Evolutionary conservation across 2,113 vertebrate species (phyloP).

Genomic region (Peromyscus maniculatus): DNA sequence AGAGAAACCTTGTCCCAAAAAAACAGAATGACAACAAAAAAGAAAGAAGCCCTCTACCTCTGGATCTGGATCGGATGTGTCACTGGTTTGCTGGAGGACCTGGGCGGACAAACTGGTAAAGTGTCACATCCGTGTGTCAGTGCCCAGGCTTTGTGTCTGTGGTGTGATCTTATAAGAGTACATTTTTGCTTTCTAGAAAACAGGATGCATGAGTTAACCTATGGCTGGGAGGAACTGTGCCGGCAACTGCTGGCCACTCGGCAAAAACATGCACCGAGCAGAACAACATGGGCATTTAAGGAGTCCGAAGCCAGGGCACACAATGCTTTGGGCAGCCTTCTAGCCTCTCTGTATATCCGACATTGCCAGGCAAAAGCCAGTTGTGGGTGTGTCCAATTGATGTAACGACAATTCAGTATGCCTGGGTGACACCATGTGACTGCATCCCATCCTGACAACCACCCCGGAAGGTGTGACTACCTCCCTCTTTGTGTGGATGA

Average conservation of each 20-base stretch:
- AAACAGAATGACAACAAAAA: not conserved
- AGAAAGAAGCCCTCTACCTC: too few species aligned
- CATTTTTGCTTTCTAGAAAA: not conserved
- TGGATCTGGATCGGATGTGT: not conserved
- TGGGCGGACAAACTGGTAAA: not conserved
- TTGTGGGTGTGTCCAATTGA: not conserved
- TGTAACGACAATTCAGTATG: too few species aligned
- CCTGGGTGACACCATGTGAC: accelerated
- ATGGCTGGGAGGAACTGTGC: not conserved
- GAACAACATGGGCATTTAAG: not conserved
- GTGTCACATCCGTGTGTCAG: too few species aligned
- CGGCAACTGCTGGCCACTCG: not conserved
- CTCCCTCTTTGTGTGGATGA: not conserved
- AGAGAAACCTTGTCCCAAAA: not conserved
- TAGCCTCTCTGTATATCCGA: not conserved
- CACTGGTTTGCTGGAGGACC: too few species aligned
- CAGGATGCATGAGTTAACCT: not conserved
- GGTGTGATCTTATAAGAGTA: not conserved
- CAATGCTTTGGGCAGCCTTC: not conserved
- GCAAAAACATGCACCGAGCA: not conserved
- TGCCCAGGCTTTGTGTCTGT: not conserved
- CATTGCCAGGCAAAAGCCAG: not conserved
- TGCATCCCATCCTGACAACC: not conserved
- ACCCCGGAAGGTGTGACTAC: not conserved
- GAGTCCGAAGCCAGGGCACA: not conserved